Evolutionary conservation across 2,888 invertebrate genomes (phyloP).

Genomic region (Acanthosoma haemorrhoidale): DNA sequence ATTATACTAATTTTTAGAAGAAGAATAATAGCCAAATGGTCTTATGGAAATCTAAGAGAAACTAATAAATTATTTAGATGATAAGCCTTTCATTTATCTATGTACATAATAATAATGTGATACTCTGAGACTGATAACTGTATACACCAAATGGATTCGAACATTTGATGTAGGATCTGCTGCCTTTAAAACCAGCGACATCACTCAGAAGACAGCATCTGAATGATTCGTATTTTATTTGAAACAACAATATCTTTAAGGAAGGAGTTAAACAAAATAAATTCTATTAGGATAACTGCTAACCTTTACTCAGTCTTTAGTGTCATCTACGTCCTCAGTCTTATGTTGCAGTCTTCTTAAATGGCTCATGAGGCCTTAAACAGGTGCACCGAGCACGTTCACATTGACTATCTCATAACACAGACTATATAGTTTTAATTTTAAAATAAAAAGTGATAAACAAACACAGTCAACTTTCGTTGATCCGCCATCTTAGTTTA

Average conservation of each 20-base stretch:
- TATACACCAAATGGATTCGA: too few species aligned
- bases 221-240: not conserved
- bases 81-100: too few species aligned
- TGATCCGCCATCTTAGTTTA: conserved; percentile 13
- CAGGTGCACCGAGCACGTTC: conserved; percentile 10
- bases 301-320: conserved; percentile 41
- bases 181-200: too few species aligned
- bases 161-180: too few species aligned
- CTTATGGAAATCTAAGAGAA: too few species aligned
- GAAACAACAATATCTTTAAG: not conserved
- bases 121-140: too few species aligned
- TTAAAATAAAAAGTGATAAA: not conserved
- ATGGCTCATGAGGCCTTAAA: conserved; percentile 39
- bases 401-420: not conserved
- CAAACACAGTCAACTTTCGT: not conserved
- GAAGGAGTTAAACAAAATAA: too few species aligned
- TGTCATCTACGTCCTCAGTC: conserved; percentile 42
- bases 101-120: too few species aligned
- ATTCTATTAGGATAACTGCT: too few species aligned
- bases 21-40: too few species aligned
- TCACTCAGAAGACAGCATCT: not conserved
- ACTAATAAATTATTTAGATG: too few species aligned
- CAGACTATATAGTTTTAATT: not conserved
- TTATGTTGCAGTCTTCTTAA: conserved; percentile 43
- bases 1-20: too few species aligned